Evolutionary conservation across 37 sponge, comb jelly and placozoan genomes (phyloP).

Genomic region (Hexactinellida sp.): DNA sequence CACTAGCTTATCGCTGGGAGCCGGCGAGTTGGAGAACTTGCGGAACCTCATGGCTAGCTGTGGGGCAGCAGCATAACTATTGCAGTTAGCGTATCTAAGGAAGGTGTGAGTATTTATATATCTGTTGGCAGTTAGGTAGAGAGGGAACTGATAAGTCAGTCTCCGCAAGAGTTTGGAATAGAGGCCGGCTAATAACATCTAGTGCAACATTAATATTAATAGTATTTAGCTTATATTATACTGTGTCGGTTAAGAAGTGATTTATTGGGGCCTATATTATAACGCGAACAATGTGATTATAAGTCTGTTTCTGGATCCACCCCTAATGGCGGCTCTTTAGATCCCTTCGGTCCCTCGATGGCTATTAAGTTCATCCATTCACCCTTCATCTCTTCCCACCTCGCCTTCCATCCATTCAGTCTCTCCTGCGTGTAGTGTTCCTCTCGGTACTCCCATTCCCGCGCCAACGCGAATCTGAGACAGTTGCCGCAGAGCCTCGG

Average conservation of each 20-base stretch:
- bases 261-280: too few relatives aligned
- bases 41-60: not conserved
- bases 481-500: not conserved
- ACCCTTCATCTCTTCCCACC: not conserved
- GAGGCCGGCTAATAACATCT: not conserved
- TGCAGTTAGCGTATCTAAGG: too few relatives aligned
- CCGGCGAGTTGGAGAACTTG: not conserved
- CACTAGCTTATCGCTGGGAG: not conserved
- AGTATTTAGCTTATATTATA: too few relatives aligned
- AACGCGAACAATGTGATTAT: too few relatives aligned
- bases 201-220: too few relatives aligned
- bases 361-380: not conserved
- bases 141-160: too few relatives aligned
- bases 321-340: too few relatives aligned
- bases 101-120: too few relatives aligned
- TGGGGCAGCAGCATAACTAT: too few relatives aligned
- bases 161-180: not conserved
- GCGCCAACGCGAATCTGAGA: not conserved
- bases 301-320: too few relatives aligned
- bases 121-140: too few relatives aligned
- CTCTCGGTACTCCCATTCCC: not conserved
- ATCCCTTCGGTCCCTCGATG: not conserved
- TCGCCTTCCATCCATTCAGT: not conserved
- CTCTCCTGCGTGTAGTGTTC: not conserved
- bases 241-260: too few relatives aligned